phyloP scores from a whole-genome alignment of 2,113 vertebrate genomes.

The Rutilus rutilus region DNA sequence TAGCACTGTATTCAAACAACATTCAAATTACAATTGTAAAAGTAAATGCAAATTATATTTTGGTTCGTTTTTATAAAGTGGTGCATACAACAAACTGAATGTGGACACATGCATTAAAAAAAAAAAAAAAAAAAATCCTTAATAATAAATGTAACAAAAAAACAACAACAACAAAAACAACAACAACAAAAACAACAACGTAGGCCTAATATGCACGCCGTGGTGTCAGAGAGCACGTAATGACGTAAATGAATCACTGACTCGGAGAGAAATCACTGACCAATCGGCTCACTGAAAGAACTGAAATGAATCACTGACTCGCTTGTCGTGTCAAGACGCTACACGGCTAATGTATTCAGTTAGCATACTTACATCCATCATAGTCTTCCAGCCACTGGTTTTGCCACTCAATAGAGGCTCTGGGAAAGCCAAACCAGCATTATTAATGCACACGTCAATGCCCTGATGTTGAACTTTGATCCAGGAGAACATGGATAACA shows the following conservation, averaged over 20 bases:
- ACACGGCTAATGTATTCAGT: no score
- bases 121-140: no score
- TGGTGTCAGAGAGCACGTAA: background rate
- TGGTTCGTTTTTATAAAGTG: no score
- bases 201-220: no score
- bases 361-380: slow-evolving; percentile 82
- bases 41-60: no score
- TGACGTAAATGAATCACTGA: background rate
- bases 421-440: slow-evolving; percentile 82
- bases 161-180: no score
- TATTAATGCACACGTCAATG: slow-evolving; percentile 91
- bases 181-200: background rate
- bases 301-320: background rate
- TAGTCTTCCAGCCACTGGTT: slow-evolving; percentile 84
- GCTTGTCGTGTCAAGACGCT: background rate
- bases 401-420: slow-evolving; percentile 82
- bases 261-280: no score
- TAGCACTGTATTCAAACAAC: no score
- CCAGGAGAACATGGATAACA: slow-evolving; percentile 86
- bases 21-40: no score
- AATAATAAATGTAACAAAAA: no score
- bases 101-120: no score
- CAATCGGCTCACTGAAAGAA: background rate
- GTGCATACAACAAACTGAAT: no score
- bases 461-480: slow-evolving; percentile 82